Conservation (phyloP, 2,797 vertebrate species). For the Petrocephalus schoutedeni region DNA sequence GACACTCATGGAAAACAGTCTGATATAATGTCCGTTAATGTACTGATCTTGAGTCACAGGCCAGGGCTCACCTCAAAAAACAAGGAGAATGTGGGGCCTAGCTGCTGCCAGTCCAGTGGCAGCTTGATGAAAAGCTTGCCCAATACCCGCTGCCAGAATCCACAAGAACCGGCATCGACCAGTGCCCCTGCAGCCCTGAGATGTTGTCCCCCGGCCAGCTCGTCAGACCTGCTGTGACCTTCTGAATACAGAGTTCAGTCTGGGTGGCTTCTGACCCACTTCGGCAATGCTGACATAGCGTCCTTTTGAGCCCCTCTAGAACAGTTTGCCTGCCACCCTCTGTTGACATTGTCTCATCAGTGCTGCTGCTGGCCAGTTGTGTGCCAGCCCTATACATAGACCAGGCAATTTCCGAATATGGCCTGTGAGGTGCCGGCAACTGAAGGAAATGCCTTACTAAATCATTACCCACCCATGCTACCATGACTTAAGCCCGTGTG, state of each 20-base stretch:
- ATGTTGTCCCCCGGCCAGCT: not conserved
- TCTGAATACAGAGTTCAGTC: not conserved
- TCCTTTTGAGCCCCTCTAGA: not conserved
- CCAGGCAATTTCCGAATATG: slow-evolving; percentile 33
- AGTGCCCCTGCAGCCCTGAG: not conserved
- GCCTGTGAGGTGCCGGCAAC: slow-evolving; percentile 9
- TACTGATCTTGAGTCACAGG: not conserved
- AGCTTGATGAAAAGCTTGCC: not conserved
- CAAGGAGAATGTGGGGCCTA: not conserved
- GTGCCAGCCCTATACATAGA: slow-evolving; percentile 38
- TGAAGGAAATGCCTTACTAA: slow-evolving; percentile 23
- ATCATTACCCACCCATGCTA: not conserved
- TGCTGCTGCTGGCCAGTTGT: not conserved
- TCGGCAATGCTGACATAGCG: not conserved
- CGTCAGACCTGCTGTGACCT: not conserved
- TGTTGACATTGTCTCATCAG: not conserved
- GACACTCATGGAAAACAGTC: not conserved
- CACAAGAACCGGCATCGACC: not conserved
- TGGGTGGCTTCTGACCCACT: not conserved
- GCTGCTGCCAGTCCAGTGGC: not conserved
- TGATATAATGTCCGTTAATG: not conserved
- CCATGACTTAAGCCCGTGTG: not conserved
- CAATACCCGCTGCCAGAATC: not conserved
- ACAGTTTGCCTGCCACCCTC: not conserved
- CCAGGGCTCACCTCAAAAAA: not conserved